These are phyloP conservation scores for Melipona bicolor DNA, from an alignment of 2,888 invertebrate genomes.

Conservation along the genomic window DNA sequence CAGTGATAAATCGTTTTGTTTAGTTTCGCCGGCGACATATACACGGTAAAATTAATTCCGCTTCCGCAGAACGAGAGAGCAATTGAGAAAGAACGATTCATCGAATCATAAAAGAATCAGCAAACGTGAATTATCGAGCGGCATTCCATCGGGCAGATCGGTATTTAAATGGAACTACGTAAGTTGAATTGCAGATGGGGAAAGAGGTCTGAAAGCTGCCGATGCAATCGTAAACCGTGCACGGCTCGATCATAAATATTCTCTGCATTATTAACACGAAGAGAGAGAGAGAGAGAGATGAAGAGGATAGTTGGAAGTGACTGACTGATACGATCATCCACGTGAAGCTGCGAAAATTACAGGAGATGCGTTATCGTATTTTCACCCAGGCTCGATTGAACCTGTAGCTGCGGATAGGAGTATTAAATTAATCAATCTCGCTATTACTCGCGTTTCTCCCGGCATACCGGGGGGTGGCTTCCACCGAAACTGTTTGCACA, in stretches of 20 bases:
- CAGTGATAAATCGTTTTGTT: no score
- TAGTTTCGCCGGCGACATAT: no score
- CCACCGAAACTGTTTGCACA: not conserved
- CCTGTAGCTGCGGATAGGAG: not conserved
- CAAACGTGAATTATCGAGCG: slow-evolving; percentile 30
- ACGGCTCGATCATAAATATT: slow-evolving; percentile 50
- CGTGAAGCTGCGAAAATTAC: slow-evolving; percentile 37
- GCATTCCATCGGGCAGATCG: slow-evolving; percentile 14
- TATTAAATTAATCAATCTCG: slow-evolving; percentile 32
- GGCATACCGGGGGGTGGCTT: not conserved
- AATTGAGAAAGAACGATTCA: slow-evolving; percentile 11
- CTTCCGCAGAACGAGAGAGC: not conserved
- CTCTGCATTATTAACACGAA: slow-evolving; percentile 40
- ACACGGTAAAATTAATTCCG: no score
- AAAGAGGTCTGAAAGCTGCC: slow-evolving; percentile 26
- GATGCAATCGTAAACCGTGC: slow-evolving; percentile 32
- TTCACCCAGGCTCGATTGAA: not conserved
- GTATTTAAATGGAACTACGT: slow-evolving; percentile 36
- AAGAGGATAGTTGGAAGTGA: not conserved
- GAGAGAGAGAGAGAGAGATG: not conserved
- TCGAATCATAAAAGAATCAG: slow-evolving; percentile 33
- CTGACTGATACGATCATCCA: slow-evolving; percentile 11
- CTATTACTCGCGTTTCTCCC: slow-evolving; percentile 9
- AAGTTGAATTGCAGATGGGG: slow-evolving; percentile 52
- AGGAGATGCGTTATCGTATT: slow-evolving; percentile 34